Evolutionary conservation across 1,140 invertebrate genomes (phyloP).

Genomic region (Sitobion miscanthi): DNA sequence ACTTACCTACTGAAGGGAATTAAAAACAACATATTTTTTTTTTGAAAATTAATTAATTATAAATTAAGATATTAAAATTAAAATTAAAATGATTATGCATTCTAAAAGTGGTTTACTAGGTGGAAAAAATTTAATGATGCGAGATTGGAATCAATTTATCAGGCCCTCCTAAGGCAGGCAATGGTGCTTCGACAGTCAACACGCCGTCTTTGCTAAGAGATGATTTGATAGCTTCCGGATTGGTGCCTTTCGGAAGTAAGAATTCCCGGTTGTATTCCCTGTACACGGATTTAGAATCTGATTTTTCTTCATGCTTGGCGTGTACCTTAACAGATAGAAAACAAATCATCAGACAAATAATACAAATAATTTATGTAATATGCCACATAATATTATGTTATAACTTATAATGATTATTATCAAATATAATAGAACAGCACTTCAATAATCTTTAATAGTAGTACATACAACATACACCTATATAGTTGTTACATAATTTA

Average conservation of each 20-base stretch:
- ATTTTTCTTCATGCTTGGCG: constrained; percentile 95
- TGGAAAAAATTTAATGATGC: constrained; percentile 66
- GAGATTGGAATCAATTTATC: constrained; percentile 82
- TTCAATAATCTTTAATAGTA: neutral
- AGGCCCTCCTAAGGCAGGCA: constrained; percentile 76
- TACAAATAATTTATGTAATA: neutral
- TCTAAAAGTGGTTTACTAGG: constrained; percentile 10
- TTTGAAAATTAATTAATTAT: constrained; percentile 26
- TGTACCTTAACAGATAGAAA: constrained; percentile 77
- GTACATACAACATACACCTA: too few species aligned
- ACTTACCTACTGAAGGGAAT: constrained; percentile 21
- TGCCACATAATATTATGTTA: neutral
- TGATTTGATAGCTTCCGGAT: constrained; percentile 89
- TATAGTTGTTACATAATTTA: too few species aligned
- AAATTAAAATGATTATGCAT: neutral
- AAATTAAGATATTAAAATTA: constrained; percentile 27
- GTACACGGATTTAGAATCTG: constrained; percentile 91
- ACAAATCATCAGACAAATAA: constrained; percentile 58
- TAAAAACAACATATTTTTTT: constrained; percentile 22
- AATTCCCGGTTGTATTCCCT: constrained; percentile 96
- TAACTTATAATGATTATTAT: neutral
- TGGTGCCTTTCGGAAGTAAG: constrained; percentile 89
- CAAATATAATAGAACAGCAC: neutral
- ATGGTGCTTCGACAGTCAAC: constrained; percentile 89
- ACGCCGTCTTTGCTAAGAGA: constrained; percentile 91